Base-by-base conservation (phyloP, 2,797 vertebrate genomes). In the Sebastes vulpes region DNA sequence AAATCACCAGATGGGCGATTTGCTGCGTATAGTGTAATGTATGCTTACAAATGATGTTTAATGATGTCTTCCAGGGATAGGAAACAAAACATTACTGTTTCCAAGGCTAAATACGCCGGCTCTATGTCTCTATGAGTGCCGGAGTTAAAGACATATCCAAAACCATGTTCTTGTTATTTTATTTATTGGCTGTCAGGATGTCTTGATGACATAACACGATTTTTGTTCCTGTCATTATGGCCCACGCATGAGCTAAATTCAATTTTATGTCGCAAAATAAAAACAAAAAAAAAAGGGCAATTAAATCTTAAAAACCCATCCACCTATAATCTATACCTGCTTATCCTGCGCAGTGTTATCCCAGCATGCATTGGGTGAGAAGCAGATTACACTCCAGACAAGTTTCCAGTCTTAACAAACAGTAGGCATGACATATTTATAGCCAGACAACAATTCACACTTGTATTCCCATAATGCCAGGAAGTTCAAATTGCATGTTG, bases 31-130 rank as follows among this genome's bases (percentile, higher is more conserved):
- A 81, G 89, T 65, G 79, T 91, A 86, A 90, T 89, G 89, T 89
- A 90, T 91, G 93, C 90, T 83, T 91, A 91, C 90, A 92, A 93
- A 92, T 90, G 85, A 90, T 88, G 90, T 91, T 93, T 92, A 92
- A 92, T 94, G 92, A 91, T 89, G 87, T 93, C 89, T 92, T 92
- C 84, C 86, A 88, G 86, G 88, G 84, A 71, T 35, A 7, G 73
- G 85, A 82, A 88, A 86, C 73, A 87, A 88, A 91, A 80, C 85
- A 84, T 88, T 84, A 70, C 77, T 31, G 66, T 84, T 89, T 89
- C 66, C 73, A 72, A 79, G 82, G 85, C 89, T 93, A 85, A 90
- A 91, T 69, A 65, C 76, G 68, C 82, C 60, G 38, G 12, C 74
- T 38, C 72, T 32, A 20, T 68, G 74, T 70, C 67, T 80, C 38